A percentile compares a stretch with the other conserved stretches of the same genome.
These are phyloP conservation scores for Lasioglossum figueresi DNA, from an alignment of 2,888 invertebrate species.

Conservation along the genomic window DNA sequence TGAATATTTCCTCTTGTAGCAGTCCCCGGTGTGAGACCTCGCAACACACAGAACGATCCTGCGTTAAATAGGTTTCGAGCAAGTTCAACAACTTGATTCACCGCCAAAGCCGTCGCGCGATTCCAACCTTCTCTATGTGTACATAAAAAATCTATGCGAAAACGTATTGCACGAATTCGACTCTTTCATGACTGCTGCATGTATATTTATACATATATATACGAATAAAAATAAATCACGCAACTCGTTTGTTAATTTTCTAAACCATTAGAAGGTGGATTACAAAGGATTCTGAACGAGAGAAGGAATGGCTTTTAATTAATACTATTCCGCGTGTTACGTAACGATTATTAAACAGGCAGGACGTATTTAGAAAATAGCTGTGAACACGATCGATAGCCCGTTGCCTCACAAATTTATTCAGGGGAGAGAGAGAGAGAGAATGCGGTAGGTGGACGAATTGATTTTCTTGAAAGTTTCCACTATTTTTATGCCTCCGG, in stretches of 20 bases:
- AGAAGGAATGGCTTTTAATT: neutral
- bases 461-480: conserved; percentile 51
- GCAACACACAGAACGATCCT: conserved; percentile 41
- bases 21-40: conserved; percentile 44
- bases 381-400: conserved; percentile 4
- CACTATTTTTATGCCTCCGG: conserved; percentile 50
- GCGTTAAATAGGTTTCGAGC: neutral
- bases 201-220: conserved; percentile 78
- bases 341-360: neutral
- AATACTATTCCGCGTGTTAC: neutral
- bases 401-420: conserved; percentile 12
- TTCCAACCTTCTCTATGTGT: conserved; percentile 55
- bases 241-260: conserved; percentile 50
- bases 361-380: neutral
- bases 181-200: conserved; percentile 73
- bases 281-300: neutral
- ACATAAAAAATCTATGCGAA: conserved; percentile 52
- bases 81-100: conserved; percentile 35
- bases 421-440: conserved; percentile 7
- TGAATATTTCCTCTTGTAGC: conserved; percentile 53
- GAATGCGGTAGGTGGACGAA: conserved; percentile 28
- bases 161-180: conserved; percentile 47
- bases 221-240: conserved; percentile 64
- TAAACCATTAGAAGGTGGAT: neutral
- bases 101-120: conserved; percentile 24